These are phyloP conservation scores for Pollenia labialis DNA, from an alignment of 2,888 invertebrate species.

Conservation along the genomic window DNA sequence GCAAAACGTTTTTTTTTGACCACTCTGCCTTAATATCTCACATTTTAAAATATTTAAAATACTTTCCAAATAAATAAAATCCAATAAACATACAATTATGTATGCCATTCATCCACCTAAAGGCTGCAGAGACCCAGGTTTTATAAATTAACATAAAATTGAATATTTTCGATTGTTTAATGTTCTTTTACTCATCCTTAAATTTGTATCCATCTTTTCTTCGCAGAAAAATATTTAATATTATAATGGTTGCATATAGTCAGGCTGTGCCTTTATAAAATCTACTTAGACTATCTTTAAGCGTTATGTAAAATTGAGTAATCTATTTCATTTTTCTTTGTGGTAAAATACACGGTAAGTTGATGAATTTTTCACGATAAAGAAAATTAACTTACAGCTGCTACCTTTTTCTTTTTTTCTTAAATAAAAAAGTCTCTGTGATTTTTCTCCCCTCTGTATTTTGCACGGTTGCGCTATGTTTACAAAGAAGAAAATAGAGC, in stretches of 20 bases:
- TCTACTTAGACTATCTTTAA: background rate
- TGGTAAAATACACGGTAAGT: background rate
- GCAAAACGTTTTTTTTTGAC: too few species aligned
- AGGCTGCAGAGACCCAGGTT: too few species aligned
- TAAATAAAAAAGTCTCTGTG: conserved; percentile 16
- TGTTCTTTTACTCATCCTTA: background rate
- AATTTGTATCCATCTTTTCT: too few species aligned
- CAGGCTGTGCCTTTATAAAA: conserved; percentile 6
- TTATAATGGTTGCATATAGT: background rate
- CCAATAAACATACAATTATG: too few species aligned
- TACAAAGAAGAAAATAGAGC: conserved; percentile 19
- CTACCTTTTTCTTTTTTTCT: conserved; percentile 12
- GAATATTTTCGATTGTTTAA: too few species aligned
- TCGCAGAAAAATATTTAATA: background rate
- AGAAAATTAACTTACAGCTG: conserved; percentile 52
- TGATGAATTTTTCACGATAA: conserved; percentile 13
- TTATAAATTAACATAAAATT: too few species aligned
- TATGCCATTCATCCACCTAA: too few species aligned
- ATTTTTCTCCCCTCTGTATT: background rate
- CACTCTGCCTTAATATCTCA: too few species aligned
- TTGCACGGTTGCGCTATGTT: background rate
- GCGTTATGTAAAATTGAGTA: background rate
- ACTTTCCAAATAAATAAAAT: too few species aligned
- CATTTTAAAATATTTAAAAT: too few species aligned
- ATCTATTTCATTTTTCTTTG: background rate